Conservation (phyloP, 1,140 invertebrate genomes). For the Hetaerina americana region DNA sequence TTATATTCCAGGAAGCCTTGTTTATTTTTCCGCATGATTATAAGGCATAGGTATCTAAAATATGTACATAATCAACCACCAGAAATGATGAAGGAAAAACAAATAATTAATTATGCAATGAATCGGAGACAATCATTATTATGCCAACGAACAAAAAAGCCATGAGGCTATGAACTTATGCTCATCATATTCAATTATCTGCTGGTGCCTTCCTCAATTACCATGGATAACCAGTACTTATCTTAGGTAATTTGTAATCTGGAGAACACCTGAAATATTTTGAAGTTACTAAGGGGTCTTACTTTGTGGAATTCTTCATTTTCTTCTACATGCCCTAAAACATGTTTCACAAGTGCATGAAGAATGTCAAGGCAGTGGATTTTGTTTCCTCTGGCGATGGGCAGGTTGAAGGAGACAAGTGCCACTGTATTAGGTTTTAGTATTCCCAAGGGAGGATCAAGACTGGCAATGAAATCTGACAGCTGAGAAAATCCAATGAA, state of each 20-base stretch:
- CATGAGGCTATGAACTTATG: too few species aligned
- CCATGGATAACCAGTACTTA: too few species aligned
- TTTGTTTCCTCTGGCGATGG: slow-evolving; percentile 87
- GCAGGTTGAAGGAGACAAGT: slow-evolving; percentile 89
- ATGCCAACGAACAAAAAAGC: too few species aligned
- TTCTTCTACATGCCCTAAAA: slow-evolving; percentile 86
- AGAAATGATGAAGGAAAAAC: too few species aligned
- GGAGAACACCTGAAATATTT: neutral
- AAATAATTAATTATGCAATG: too few species aligned
- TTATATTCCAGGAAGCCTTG: too few species aligned
- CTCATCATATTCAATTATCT: too few species aligned
- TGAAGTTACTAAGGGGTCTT: slow-evolving; percentile 12
- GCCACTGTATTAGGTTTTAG: slow-evolving; percentile 89
- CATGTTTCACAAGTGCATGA: slow-evolving; percentile 84
- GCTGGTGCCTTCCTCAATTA: too few species aligned
- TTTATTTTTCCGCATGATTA: too few species aligned
- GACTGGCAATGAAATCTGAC: slow-evolving; percentile 86
- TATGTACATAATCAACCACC: too few species aligned
- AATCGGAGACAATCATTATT: too few species aligned
- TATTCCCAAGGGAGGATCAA: slow-evolving; percentile 81
- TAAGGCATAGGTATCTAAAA: too few species aligned
- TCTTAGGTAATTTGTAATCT: neutral
- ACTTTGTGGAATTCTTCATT: slow-evolving; percentile 82
- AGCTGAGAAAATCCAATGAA: slow-evolving; percentile 88
- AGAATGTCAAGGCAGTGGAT: slow-evolving; percentile 94